Base-by-base conservation (phyloP, 1,140 invertebrate genomes). In the Drosophila punjabiensis region DNA sequence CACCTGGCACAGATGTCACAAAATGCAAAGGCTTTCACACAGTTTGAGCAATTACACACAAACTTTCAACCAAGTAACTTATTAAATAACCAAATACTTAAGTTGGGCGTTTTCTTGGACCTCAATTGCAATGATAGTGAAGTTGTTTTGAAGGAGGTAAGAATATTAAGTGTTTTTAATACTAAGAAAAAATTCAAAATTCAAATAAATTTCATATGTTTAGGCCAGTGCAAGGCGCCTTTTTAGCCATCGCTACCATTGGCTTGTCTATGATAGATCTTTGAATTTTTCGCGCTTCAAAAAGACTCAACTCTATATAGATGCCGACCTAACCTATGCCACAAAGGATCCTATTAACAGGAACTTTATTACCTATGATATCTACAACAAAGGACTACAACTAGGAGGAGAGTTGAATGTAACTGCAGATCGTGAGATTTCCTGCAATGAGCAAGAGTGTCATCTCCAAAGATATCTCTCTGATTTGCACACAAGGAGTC, bases 381-480 rank as follows among this genome's bases (percentile, higher is more conserved):
- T 93, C 4, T 79, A 91, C 32, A 93, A 93, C 33, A 93, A 93
- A 69, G 92, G 80, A 0, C 67, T 67, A 2, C 76, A 90, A 20
- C 30, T 91, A 5, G 92, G 92, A 3, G 81, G 64, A 1, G 48
- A 63, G 18, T 33, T 93, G 0, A 93, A 93, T 65, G 71, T 93
- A 24, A 93, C 92, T 0, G 41, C 59, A 2, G 88, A 93, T 76
- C 77, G 56, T 20, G 71, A 92, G 55, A 69, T 93, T 9, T 20
- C 8, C 11, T 93, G 92, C 43, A 61, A 75, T 20, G 10, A 28
- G 0, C 30, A 8, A 3, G 8, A 35, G 1, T 93, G 92, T 11
- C n/a, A 39, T 3, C 41, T 81, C 5, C 39, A 37, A 9, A 65
- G 78, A 13, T 93, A 87, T 84, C 48, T 92, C 0, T 87, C 78